Percentiles rank a stretch among this genome's conserved stretches.
These are phyloP conservation scores for Aurelia sp. DNA, from an alignment of 30 jellyfish, hydroid and myxozoan genomes.

Conservation along the genomic window DNA sequence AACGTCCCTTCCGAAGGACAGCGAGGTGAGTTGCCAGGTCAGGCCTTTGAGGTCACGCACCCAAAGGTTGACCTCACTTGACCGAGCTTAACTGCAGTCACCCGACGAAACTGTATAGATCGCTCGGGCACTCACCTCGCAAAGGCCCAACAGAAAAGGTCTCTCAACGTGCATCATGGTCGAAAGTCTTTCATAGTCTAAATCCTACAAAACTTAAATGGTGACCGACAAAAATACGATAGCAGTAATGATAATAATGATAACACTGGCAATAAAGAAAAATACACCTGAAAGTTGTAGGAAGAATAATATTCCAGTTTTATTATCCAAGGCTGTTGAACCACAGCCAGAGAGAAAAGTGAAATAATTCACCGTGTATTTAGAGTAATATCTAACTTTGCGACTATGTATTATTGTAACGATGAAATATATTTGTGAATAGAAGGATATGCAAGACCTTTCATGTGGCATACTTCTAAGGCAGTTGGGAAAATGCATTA, in stretches of 20 bases:
- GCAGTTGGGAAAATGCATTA: too few species aligned
- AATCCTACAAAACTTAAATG: not conserved
- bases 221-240: not conserved
- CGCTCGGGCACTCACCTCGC: too few species aligned
- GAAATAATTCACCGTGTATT: slow-evolving; percentile 6
- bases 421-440: not conserved
- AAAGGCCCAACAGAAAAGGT: too few species aligned
- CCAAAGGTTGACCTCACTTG: too few species aligned
- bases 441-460: not conserved
- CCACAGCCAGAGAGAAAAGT: slow-evolving; percentile 45
- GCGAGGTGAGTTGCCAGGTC: too few species aligned
- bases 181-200: not conserved
- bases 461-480: not conserved
- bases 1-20: too few species aligned
- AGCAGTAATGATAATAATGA: not conserved
- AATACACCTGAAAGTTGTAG: slow-evolving; percentile 6
- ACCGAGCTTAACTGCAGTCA: too few species aligned
- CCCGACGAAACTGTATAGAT: too few species aligned
- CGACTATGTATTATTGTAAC: slow-evolving; percentile 1
- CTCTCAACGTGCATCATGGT: not conserved
- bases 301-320: slow-evolving; percentile 9
- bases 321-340: slow-evolving; percentile 47
- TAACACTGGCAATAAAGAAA: slow-evolving; percentile 4
- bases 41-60: too few species aligned
- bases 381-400: not conserved